These are phyloP conservation scores for Doris montereyensis DNA, from an alignment of 2,888 invertebrate species.

Conservation along the genomic window DNA sequence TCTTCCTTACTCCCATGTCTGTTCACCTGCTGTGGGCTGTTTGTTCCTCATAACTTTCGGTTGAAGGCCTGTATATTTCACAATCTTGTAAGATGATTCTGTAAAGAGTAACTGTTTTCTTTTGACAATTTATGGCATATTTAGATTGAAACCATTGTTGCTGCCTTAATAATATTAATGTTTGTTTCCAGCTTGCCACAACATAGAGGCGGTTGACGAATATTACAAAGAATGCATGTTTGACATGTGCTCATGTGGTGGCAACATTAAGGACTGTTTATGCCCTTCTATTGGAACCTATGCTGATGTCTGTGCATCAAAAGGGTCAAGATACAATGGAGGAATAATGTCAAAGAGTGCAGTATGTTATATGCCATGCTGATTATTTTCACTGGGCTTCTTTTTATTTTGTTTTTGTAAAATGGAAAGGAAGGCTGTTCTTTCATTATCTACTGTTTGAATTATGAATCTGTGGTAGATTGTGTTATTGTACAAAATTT, in stretches of 20 bases:
- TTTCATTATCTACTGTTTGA: too few species aligned
- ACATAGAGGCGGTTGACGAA: conserved; percentile 85
- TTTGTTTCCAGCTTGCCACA: conserved; percentile 81
- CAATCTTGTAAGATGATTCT: neutral
- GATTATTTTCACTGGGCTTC: neutral
- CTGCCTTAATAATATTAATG: too few species aligned
- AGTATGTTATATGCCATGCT: conserved; percentile 70
- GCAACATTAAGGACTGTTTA: conserved; percentile 79
- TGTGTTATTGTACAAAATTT: too few species aligned
- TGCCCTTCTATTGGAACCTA: conserved; percentile 89
- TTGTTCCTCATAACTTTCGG: too few species aligned
- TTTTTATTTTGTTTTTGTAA: neutral
- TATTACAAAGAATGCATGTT: conserved; percentile 87
- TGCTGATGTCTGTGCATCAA: conserved; percentile 84
- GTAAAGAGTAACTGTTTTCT: neutral
- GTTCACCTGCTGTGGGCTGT: too few species aligned
- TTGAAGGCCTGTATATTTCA: neutral
- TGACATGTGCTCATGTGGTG: conserved; percentile 87
- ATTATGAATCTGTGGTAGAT: too few species aligned
- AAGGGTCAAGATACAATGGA: conserved; percentile 84
- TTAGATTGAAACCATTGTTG: too few species aligned
- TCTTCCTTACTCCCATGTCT: too few species aligned
- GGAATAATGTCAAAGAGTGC: conserved; percentile 82
- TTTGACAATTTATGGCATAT: neutral
- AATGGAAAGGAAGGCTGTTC: too few species aligned